Percentiles rank a stretch among this genome's conserved stretches.
phyloP scores from a whole-genome alignment of 2,113 vertebrate species.

The Calyptomena viridis region DNA sequence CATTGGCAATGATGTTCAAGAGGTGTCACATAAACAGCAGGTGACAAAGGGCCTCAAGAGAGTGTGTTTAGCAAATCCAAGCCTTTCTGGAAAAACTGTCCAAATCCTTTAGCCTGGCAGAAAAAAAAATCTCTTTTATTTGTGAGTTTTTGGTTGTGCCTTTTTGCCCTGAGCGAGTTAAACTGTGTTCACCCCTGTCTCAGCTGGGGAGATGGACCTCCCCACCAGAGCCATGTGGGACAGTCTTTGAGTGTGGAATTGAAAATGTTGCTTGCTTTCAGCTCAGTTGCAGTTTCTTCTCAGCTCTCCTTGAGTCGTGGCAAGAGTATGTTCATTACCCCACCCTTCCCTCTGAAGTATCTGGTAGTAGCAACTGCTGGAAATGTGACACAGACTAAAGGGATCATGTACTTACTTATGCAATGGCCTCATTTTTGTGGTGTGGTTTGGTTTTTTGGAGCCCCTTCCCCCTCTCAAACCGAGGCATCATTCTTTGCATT shows the following conservation, averaged over 20 bases:
- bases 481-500: neutral
- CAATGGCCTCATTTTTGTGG: neutral
- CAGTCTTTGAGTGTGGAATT: neutral
- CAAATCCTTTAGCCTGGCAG: neutral
- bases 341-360: neutral
- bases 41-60: neutral
- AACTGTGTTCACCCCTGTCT: neutral
- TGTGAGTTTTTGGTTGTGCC: neutral
- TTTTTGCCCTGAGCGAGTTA: neutral
- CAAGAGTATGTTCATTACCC: neutral
- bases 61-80: neutral
- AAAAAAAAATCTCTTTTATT: neutral
- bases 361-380: neutral
- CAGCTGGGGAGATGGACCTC: neutral
- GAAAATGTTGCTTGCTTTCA: neutral
- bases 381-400: neutral
- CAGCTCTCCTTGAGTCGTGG: neutral
- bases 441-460: neutral
- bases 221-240: neutral
- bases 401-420: neutral
- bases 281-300: neutral
- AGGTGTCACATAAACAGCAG: too few species aligned
- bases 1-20: neutral
- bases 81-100: neutral
- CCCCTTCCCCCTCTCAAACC: neutral